Conservation (phyloP, 2,888 invertebrate species). For the Amblyjoppa proteus region DNA sequence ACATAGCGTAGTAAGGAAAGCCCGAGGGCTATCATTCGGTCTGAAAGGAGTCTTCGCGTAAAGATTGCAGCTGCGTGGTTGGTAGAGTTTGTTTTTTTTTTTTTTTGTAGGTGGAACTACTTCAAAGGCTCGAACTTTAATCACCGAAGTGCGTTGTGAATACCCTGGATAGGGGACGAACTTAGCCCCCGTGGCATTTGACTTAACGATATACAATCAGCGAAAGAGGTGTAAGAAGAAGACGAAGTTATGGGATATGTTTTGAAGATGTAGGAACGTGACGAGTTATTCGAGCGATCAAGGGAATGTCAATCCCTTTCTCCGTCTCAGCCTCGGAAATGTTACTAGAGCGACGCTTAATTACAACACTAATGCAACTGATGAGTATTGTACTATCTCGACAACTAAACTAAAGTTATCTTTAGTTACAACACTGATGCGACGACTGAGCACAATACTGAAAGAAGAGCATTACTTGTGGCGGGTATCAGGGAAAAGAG, state of each 20-base stretch:
- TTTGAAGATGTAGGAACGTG: neutral
- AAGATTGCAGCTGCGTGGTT: neutral
- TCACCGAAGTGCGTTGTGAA: neutral
- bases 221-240: neutral
- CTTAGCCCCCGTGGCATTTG: neutral
- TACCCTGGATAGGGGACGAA: neutral
- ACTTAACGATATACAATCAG: neutral
- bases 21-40: neutral
- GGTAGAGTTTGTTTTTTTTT: neutral
- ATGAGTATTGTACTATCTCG: neutral
- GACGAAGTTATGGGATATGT: neutral
- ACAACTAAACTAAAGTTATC: no score
- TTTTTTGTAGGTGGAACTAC: neutral
- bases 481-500: no score
- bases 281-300: neutral
- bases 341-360: no score
- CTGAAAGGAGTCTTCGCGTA: neutral
- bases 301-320: no score
- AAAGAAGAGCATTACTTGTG: no score
- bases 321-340: no score
- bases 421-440: no score
- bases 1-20: no score
- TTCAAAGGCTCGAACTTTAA: neutral
- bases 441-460: no score
- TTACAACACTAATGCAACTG: slow-evolving; percentile 34